Evolutionary conservation across 2,888 invertebrate genomes (phyloP).

Genomic region (Crossocerus cetratus): DNA sequence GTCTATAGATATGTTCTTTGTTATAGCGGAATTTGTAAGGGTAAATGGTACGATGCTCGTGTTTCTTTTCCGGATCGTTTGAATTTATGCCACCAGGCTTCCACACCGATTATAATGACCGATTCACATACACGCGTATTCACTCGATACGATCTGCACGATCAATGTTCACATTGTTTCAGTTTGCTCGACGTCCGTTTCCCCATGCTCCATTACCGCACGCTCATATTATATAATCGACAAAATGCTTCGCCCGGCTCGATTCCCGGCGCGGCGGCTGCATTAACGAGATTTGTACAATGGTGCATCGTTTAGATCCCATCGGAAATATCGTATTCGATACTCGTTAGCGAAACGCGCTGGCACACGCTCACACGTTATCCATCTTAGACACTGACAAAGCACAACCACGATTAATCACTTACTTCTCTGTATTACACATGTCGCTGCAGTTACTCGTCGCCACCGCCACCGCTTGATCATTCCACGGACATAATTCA

Average conservation of each 20-base stretch:
- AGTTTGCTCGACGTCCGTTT: conserved; percentile 16
- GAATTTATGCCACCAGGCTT: background rate
- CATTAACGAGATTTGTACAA: conserved; percentile 54
- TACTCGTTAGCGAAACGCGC: conserved; percentile 40
- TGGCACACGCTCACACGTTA: conserved; percentile 9
- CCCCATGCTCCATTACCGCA: conserved; percentile 1
- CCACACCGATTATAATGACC: background rate
- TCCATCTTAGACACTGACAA: background rate
- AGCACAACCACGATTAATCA: background rate
- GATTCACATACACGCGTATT: conserved; percentile 7
- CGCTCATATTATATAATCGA: conserved; percentile 19
- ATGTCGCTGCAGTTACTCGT: too few relatives aligned
- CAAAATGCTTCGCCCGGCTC: conserved; percentile 32
- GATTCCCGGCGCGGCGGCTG: conserved; percentile 12
- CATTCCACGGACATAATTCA: background rate
- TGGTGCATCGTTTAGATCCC: conserved; percentile 44
- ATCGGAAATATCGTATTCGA: conserved; percentile 26
- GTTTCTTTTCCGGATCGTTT: background rate
- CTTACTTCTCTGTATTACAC: background rate
- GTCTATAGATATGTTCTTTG: too few relatives aligned
- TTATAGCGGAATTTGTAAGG: too few relatives aligned
- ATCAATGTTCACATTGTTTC: conserved; percentile 36
- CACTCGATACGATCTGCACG: conserved; percentile 4
- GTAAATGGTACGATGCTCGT: too few relatives aligned
- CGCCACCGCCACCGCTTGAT: background rate